phyloP scores from a whole-genome alignment of 1,140 invertebrate genomes.

The Latrodectus geometricus region DNA sequence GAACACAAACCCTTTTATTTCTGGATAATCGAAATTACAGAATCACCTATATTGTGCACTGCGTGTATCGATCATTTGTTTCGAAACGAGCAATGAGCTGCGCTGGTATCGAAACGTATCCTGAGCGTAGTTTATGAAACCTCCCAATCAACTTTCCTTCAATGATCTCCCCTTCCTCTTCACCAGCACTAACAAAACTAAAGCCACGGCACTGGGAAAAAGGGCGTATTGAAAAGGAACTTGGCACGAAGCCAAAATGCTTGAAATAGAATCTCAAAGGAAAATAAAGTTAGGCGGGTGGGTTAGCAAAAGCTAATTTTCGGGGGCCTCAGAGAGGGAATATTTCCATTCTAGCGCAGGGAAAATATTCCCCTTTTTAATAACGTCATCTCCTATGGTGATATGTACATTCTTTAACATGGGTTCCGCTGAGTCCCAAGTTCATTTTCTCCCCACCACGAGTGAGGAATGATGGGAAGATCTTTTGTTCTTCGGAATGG shows the following conservation, averaged over 20 bases:
- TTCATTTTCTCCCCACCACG: neutral
- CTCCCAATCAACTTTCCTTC: neutral
- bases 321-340: neutral
- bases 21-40: no score
- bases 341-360: neutral
- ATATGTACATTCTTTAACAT: neutral
- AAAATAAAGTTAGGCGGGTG: neutral
- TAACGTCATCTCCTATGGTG: neutral
- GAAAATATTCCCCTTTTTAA: neutral
- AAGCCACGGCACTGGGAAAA: neutral
- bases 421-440: neutral
- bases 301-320: neutral
- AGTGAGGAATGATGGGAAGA: neutral
- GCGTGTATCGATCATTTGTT: no score
- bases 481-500: neutral
- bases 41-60: no score
- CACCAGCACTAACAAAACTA: neutral
- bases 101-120: no score
- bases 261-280: neutral
- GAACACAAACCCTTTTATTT: no score
- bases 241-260: neutral
- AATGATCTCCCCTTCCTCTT: neutral
- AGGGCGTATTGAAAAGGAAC: neutral
- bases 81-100: no score
- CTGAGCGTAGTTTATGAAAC: no score